Evolutionary conservation across 2,888 invertebrate species (phyloP).

Genomic region (Desoria tigrina): DNA sequence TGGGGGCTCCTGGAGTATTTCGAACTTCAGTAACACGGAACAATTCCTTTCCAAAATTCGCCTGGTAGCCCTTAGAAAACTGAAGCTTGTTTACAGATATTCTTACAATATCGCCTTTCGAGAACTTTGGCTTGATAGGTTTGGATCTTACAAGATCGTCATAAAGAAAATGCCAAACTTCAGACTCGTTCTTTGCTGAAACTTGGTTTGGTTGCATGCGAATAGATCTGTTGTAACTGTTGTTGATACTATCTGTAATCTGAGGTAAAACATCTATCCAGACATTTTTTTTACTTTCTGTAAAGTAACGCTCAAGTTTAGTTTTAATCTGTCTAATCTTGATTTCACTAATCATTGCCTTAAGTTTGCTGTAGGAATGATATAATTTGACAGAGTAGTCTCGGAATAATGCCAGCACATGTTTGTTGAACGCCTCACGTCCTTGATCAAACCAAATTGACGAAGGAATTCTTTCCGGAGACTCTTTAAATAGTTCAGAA

Average conservation of each 20-base stretch:
- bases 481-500: no score
- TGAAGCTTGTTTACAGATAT: neutral
- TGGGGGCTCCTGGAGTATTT: neutral
- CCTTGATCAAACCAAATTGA: no score
- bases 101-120: neutral
- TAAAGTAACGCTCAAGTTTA: constrained; percentile 4
- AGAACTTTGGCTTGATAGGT: neutral
- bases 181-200: constrained; percentile 9
- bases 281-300: neutral
- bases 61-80: constrained; percentile 5
- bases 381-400: constrained; percentile 13
- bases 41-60: neutral
- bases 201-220: constrained; percentile 8
- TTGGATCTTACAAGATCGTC: no score
- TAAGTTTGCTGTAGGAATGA: constrained; percentile 9
- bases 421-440: no score
- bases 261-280: constrained; percentile 6
- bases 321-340: constrained; percentile 14
- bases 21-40: neutral
- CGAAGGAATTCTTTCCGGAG: no score
- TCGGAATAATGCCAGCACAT: no score
- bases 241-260: constrained; percentile 3
- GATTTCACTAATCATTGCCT: constrained; percentile 11
- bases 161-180: neutral
- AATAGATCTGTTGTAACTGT: constrained; percentile 11